Percentiles rank a stretch among this genome's conserved stretches.
These are phyloP conservation scores for Drosophila vallismaia DNA, from an alignment of 2,888 invertebrate species.

Conservation along the genomic window DNA sequence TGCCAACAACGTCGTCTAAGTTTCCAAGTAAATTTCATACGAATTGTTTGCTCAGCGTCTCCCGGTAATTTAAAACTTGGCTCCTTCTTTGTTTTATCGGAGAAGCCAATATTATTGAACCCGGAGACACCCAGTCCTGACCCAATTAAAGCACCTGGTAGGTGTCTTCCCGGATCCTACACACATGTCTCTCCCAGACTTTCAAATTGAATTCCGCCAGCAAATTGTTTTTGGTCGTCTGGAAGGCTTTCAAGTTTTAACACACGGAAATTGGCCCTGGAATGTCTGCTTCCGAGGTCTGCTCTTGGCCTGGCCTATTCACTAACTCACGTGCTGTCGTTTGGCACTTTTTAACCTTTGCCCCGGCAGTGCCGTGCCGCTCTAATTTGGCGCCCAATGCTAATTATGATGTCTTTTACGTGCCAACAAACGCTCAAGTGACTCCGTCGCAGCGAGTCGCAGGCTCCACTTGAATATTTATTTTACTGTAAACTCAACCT, in stretches of 20 bases:
- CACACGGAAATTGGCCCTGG: conserved; percentile 78
- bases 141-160: conserved; percentile 64
- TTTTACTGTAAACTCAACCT: conserved; percentile 75
- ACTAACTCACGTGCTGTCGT: conserved; percentile 45
- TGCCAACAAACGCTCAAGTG: conserved; percentile 75
- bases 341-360: conserved; percentile 39
- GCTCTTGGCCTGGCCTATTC: conserved; percentile 10
- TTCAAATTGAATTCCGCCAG: conserved; percentile 75
- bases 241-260: conserved; percentile 81
- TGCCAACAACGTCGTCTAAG: conserved; percentile 4
- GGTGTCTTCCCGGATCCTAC: conserved; percentile 39
- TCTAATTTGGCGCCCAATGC: conserved; percentile 68
- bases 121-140: conserved; percentile 44
- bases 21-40: conserved; percentile 70
- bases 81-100: conserved; percentile 61
- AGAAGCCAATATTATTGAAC: conserved; percentile 72
- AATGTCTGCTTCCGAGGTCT: conserved; percentile 48
- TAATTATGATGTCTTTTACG: conserved; percentile 79
- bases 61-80: conserved; percentile 67
- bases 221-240: conserved; percentile 72
- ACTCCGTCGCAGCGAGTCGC: conserved; percentile 52
- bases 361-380: conserved; percentile 34
- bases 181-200: conserved; percentile 53
- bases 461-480: conserved; percentile 72
- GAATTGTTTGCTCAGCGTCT: conserved; percentile 68